Base-by-base conservation (phyloP, 2,113 vertebrate genomes). In the Chloebia gouldiae region DNA sequence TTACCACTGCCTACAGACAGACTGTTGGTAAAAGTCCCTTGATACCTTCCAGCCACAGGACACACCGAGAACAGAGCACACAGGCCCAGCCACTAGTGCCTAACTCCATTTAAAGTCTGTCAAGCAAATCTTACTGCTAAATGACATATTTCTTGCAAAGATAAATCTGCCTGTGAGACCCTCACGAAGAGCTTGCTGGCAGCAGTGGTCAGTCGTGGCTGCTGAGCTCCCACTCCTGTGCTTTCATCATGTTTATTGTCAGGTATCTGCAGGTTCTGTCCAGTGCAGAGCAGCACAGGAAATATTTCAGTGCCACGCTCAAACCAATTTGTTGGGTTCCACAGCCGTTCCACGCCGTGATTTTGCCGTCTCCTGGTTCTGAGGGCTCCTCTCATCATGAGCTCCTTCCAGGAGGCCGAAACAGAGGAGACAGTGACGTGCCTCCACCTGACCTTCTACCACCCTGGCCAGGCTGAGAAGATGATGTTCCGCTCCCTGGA, bases 371-470 rank as follows among this genome's bases (percentile, higher is more conserved):
- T 14, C 10, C 54, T 39, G 9, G 6, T 39, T 31, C 45, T 3
- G 31, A 39, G 65, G 68, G 13, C 59, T 33, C 13, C 2, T 45
- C n/a, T 3, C 63, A 5, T 5, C 85, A 98, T 98, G 97, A 72
- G 56, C 30, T 87, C 31, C 28, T 98, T 98, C 39, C 98, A 98
- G 96, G 98, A 96, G 2, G 90, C 97, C 2, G 98, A 98, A 66
- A 99, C 99, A 0, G 98, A 99, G 91, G 98, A 99, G 91, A 97
- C 97, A 0, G 80, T 98, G 18, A 98, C 99, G 0, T 98, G 98
- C 81, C 98, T 99, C 44, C 97, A 96, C 81, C 71, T 99, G 78
- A 98, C 98, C 13, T 42, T 99, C 7, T 99, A 98, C 93, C 98
- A 99, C 83, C 98, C 99, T 1, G 96, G 97, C 56, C 98, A 99